Percentiles rank a stretch among this genome's conserved stretches.
Conservation (phyloP, 2,797 vertebrate genomes). For the Esox lucius region DNA sequence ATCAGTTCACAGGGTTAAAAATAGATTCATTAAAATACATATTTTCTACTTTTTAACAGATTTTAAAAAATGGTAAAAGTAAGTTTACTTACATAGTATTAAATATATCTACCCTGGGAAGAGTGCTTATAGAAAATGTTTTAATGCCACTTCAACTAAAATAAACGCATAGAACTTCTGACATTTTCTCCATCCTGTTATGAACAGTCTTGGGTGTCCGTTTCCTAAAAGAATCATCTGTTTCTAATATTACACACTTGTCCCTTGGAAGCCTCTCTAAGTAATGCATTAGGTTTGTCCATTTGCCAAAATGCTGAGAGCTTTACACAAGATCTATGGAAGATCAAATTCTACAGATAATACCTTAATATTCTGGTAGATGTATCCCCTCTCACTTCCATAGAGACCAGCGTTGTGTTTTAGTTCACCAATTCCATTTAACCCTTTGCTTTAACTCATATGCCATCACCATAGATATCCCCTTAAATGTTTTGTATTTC, state of each 20-base stretch:
- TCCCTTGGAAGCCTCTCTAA: conserved; percentile 71
- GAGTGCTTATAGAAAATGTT: conserved; percentile 56
- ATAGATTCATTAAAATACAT: too few species aligned
- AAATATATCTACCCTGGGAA: conserved; percentile 28
- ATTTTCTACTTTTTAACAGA: background rate
- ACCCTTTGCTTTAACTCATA: background rate
- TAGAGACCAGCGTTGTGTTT: conserved; percentile 17
- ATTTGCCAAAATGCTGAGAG: conserved; percentile 62
- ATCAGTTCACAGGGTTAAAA: too few species aligned
- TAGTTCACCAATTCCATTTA: conserved; percentile 30
- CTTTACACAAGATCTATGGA: conserved; percentile 50
- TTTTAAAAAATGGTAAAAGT: background rate
- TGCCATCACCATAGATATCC: conserved; percentile 2
- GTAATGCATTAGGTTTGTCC: conserved; percentile 71
- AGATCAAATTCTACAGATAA: conserved; percentile 42
- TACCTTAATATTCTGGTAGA: conserved; percentile 41
- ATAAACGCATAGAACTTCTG: conserved; percentile 53
- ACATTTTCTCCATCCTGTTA: conserved; percentile 39
- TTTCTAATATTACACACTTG: conserved; percentile 77
- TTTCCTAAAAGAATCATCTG: conserved; percentile 74
- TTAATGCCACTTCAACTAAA: conserved; percentile 48
- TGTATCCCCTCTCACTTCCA: conserved; percentile 20
- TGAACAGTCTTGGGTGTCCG: conserved; percentile 57
- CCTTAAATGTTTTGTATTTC: background rate
- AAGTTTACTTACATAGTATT: conserved; percentile 47